Evolutionary conservation across 2,888 invertebrate genomes (phyloP).

Genomic region (Chorisops tibialis): DNA sequence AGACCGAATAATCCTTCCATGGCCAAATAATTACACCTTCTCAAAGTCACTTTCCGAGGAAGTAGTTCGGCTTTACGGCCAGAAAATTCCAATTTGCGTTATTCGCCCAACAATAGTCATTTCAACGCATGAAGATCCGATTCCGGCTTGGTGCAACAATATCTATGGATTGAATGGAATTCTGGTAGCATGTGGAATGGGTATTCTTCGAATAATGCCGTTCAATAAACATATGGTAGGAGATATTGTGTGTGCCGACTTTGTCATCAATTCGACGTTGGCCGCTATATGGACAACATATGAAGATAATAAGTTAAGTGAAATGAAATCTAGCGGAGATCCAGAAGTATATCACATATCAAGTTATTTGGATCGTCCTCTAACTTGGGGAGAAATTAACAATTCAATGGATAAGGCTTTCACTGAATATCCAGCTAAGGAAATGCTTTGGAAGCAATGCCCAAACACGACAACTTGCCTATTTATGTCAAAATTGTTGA

Average conservation of each 20-base stretch:
- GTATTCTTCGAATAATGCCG: constrained; percentile 36
- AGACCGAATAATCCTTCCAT: constrained; percentile 37
- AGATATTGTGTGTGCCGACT: constrained; percentile 40
- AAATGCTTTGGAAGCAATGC: constrained; percentile 35
- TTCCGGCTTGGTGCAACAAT: constrained; percentile 39
- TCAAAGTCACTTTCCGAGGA: constrained; percentile 40
- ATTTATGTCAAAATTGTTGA: constrained; percentile 34
- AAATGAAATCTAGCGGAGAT: constrained; percentile 4
- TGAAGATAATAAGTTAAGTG: constrained; percentile 3
- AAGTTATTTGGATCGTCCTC: constrained; percentile 33
- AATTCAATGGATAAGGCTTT: background rate
- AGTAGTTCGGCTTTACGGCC: constrained; percentile 35
- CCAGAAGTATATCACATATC: constrained; percentile 36
- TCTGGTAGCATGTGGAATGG: constrained; percentile 35
- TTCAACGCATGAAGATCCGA: constrained; percentile 39
- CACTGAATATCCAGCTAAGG: constrained; percentile 29
- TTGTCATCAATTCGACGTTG: constrained; percentile 39
- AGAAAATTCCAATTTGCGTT: constrained; percentile 36
- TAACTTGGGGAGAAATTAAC: constrained; percentile 31
- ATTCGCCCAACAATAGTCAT: constrained; percentile 39
- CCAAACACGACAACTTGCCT: constrained; percentile 29
- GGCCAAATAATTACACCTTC: constrained; percentile 40
- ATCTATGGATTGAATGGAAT: constrained; percentile 38
- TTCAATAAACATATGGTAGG: constrained; percentile 21
- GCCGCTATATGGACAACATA: constrained; percentile 38